A percentile compares a stretch with the other conserved stretches of the same genome.
phyloP scores from a whole-genome alignment of 2,113 vertebrate species.

The Gobio gobio region DNA sequence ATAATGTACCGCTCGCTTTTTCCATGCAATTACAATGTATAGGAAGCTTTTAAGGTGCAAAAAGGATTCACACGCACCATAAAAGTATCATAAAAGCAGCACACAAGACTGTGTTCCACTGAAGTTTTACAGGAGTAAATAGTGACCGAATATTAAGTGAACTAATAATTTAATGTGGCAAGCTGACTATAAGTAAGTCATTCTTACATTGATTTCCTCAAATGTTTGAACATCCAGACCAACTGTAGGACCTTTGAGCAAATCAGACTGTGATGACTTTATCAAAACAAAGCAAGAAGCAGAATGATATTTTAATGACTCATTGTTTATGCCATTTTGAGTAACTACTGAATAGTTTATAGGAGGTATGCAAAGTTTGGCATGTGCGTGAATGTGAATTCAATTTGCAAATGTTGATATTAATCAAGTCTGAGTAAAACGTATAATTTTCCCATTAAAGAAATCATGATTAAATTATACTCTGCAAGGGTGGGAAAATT shows the following conservation, averaged over 20 bases:
- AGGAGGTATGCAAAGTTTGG: no score
- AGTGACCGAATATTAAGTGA: background rate
- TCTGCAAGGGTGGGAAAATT: no score
- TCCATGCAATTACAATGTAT: constrained; percentile 1
- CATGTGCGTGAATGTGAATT: no score
- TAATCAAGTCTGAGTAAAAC: no score
- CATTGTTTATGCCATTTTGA: no score
- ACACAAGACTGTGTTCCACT: no score
- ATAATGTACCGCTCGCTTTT: background rate
- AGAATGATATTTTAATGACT: no score
- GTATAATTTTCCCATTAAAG: no score
- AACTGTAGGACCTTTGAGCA: background rate
- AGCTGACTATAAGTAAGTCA: background rate
- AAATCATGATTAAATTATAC: no score
- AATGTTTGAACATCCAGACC: constrained; percentile 5
- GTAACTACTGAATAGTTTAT: no score
- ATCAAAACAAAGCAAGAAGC: background rate
- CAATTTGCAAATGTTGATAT: no score
- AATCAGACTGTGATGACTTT: no score
- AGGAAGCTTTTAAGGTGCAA: background rate
- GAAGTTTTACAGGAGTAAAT: background rate
- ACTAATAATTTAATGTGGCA: background rate
- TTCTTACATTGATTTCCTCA: background rate
- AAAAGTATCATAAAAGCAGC: background rate
- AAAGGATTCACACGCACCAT: background rate